Conservation (phyloP, 2,888 invertebrate species). For the Nephrotoma appendiculata region DNA sequence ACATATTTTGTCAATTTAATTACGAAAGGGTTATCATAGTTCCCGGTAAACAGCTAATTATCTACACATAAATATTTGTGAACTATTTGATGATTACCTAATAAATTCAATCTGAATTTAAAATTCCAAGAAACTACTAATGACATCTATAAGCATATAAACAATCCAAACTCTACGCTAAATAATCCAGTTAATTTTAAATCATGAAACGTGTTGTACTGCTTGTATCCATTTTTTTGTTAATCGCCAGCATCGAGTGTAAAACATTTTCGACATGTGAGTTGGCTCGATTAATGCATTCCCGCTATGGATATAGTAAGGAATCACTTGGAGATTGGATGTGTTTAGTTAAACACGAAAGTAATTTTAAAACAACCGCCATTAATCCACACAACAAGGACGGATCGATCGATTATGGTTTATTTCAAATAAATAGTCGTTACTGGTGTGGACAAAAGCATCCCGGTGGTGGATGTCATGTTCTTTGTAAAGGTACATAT, state of each 20-base stretch:
- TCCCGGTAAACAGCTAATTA: too few species aligned
- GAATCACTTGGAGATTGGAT: not conserved
- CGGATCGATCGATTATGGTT: not conserved
- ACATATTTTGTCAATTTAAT: too few species aligned
- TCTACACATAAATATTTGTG: too few species aligned
- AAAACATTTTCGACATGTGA: not conserved
- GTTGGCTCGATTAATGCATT: not conserved
- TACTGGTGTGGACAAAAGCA: slow-evolving; percentile 53
- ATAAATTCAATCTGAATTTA: too few species aligned
- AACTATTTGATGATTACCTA: too few species aligned
- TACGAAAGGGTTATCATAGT: too few species aligned
- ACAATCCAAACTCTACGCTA: too few species aligned
- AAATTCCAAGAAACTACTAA: too few species aligned
- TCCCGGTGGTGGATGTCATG: slow-evolving; percentile 50
- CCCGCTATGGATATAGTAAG: not conserved
- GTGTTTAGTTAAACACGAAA: not conserved
- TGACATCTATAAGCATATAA: too few species aligned
- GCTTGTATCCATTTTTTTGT: not conserved
- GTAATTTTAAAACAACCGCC: not conserved
- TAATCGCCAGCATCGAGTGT: not conserved
- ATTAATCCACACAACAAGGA: not conserved
- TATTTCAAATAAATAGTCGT: slow-evolving; percentile 47
- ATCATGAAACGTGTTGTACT: not conserved
- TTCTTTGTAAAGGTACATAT: slow-evolving; percentile 36
- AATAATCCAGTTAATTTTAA: not conserved